Evolutionary conservation across 2,113 vertebrate genomes (phyloP).

Genomic region (Lepidothrix coronata): DNA sequence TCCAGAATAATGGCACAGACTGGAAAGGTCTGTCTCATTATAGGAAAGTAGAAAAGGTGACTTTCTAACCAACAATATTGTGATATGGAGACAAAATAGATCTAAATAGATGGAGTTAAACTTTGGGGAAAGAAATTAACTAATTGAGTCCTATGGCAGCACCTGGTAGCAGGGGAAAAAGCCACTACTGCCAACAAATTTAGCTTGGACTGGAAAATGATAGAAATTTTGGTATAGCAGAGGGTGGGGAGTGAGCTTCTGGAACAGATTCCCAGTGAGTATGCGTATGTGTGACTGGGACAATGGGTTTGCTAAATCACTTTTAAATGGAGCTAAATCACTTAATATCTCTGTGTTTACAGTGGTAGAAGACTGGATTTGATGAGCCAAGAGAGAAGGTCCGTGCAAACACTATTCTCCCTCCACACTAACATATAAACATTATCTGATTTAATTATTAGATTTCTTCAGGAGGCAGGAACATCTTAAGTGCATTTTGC

Average conservation of each 20-base stretch:
- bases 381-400: not conserved
- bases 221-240: not conserved
- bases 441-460: not conserved
- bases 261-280: not conserved
- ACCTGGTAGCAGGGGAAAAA: not conserved
- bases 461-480: not conserved
- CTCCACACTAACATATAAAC: not conserved
- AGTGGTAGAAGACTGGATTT: not conserved
- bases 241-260: not conserved
- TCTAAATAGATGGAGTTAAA: not conserved
- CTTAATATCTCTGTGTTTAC: not conserved
- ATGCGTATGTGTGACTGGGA: not conserved
- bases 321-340: not conserved
- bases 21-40: not conserved
- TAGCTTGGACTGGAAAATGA: not conserved
- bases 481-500: not conserved
- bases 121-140: not conserved
- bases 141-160: rapidly evolving
- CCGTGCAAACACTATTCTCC: not conserved
- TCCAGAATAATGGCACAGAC: not conserved
- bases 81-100: not conserved
- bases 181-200: not conserved
- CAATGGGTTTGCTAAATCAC: not conserved
- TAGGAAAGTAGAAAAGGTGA: not conserved
- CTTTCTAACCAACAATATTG: not conserved